A percentile compares a stretch with the other conserved stretches of the same genome.
phyloP scores from a whole-genome alignment of 1,140 invertebrate species.

The Subanguina moxae region DNA sequence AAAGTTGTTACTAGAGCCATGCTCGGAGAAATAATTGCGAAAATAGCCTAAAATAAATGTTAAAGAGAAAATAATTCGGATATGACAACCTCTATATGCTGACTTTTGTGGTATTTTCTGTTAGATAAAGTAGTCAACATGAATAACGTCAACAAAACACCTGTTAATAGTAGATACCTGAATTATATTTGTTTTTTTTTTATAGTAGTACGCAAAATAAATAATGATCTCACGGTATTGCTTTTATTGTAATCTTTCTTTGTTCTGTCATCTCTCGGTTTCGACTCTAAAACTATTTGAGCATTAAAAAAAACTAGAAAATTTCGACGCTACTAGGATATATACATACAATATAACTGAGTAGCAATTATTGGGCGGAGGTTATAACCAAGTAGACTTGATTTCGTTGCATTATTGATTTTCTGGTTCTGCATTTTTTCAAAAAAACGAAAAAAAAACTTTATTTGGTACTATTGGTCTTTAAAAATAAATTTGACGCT shows the following conservation, averaged over 20 bases:
- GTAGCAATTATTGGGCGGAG: too few relatives aligned
- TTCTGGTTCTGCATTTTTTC: too few relatives aligned
- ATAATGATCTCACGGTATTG: conserved; percentile 37
- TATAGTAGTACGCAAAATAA: not conserved
- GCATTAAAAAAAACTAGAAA: not conserved
- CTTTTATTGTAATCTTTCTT: conserved; percentile 43
- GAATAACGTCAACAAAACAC: conserved; percentile 43
- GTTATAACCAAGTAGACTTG: too few relatives aligned
- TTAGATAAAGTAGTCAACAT: conserved; percentile 50
- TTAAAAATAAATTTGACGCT: too few relatives aligned
- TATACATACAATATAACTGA: too few relatives aligned
- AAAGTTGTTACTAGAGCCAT: conserved; percentile 53
- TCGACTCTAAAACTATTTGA: conserved; percentile 24
- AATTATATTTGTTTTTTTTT: not conserved
- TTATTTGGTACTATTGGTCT: too few relatives aligned
- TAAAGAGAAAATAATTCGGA: not conserved
- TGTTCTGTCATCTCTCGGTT: conserved; percentile 54
- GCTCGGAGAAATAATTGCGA: conserved; percentile 50
- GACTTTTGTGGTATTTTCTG: conserved; percentile 49
- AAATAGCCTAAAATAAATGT: conserved; percentile 35
- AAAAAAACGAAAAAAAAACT: too few relatives aligned
- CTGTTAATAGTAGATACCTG: conserved; percentile 38
- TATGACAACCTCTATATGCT: conserved; percentile 48
- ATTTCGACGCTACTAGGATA: too few relatives aligned
- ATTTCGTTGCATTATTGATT: too few relatives aligned